Evolutionary conservation across 2,797 vertebrate genomes (phyloP), one percentile per base, ranked within the genome.

Genomic region (Pseudochromis fuscus): DNA sequence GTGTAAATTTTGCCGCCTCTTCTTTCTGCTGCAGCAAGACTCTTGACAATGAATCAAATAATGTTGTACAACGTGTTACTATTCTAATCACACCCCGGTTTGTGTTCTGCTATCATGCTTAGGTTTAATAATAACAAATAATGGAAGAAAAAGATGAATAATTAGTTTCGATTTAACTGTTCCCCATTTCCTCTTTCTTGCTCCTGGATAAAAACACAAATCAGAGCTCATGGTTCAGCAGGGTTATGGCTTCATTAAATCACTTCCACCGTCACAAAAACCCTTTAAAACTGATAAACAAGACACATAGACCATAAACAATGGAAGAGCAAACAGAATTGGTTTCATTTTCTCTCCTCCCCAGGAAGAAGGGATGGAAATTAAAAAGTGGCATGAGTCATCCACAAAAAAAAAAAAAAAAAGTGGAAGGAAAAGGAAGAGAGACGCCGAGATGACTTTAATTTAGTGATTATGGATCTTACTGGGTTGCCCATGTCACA

Each of bases 391-490:
- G 25, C 0, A 1, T 33, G 52, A 62, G 37, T 57, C 49, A 70
- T 46, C n/a, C n/a, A n/a, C n/a, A n/a, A n/a, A n/a, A n/a, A n/a
- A n/a, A n/a, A 12, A 52, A 57, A 33, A 19, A 42, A 37, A 6
- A 44, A 64, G 40, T 12, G 3, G 45, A 74, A 0, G 13, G 57
- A 51, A 23, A 51, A 37, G n/a, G 28, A 48, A 25, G 40, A 68
- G 72, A 56, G 56, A 44, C 0, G 9, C 52, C 19, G 53, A 37
- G 63, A 48, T 48, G 56, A 60, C 60, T 88, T 87, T 81, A 82
- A 87, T 90, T 86, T 45, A 51, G 59, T 77, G 66, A 88, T 91
- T 87, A 86, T 61, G 67, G 56, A 67, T 79, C 56, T 65, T 40
- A 50, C 55, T 65, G 49, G 28, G 27, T 77, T 79, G 33, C 53